Base-by-base conservation (phyloP, 2,888 invertebrate species). In the Therioaphis trifolii region DNA sequence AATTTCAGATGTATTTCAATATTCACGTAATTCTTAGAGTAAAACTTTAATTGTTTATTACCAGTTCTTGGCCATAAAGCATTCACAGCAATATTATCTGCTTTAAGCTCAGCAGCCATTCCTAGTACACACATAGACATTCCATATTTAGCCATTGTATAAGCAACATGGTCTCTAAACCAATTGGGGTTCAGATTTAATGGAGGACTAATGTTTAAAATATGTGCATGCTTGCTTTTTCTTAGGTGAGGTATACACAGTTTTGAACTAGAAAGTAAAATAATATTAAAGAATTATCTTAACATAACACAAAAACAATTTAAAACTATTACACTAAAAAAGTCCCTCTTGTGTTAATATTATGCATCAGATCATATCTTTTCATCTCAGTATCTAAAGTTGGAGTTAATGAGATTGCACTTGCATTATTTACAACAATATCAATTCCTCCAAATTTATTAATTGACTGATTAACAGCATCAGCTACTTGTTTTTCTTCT, bases 91-190 rank as follows among this genome's bases (percentile, higher is more conserved):
- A 99, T 94, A 85, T 94, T 93, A 86, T 92, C 91, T 0, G 91
- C 91, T 87, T 92, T 93, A 87, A 98, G 95, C 90, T 99, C 99
- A 86, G 94, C 95, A 27, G 97, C 92, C 96, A 98, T 97, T 35
- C 98, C 98, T 18, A 98, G 90, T 2, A 95, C 97, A 89, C 98
- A 98, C 96, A 99, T 96, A 0, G 97, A 97, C 98, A 98, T 98
- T 35, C 98, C 98, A 89, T 96, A 99, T 88, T 99, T 99, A 4
- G 98, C 96, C 93, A 98, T 98, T 0, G 98, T 98, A 89, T 99
- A 99, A 0, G 98, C 98, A 72, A 97, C 95, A 89, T 98, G 95
- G 86, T 94, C 91, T 72, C 92, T 92, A 88, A 98, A 97, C 99
- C 99, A 99, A 86, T 92, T 90, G 0, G 96, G 92, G 86, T 92